phyloP scores from a whole-genome alignment of 2,797 vertebrate genomes.

The Galaxias olidus region DNA sequence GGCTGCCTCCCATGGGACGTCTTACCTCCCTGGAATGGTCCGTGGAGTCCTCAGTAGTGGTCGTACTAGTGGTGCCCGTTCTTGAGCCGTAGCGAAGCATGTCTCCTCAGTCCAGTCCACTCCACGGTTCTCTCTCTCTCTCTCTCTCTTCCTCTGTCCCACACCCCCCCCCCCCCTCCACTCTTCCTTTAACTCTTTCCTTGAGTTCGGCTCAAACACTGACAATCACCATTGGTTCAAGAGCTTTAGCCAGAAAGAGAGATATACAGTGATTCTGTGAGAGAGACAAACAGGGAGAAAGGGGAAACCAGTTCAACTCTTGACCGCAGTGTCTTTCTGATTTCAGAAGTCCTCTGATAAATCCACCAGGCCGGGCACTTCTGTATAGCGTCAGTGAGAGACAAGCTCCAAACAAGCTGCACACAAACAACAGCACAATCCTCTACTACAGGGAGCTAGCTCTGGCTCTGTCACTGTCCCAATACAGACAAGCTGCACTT shows the following conservation, averaged over 20 bases:
- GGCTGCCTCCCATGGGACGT: slow-evolving; percentile 25
- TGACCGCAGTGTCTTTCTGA: slow-evolving; percentile 32
- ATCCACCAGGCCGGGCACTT: slow-evolving; percentile 27
- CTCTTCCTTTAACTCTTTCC: slow-evolving; percentile 69
- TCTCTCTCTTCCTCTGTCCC: slow-evolving; percentile 5
- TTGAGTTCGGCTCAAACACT: slow-evolving; percentile 64
- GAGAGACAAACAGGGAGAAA: slow-evolving; percentile 20
- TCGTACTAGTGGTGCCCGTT: slow-evolving; percentile 61
- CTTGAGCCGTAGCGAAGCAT: slow-evolving; percentile 73
- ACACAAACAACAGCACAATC: slow-evolving; percentile 35
- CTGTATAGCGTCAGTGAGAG: slow-evolving; percentile 26
- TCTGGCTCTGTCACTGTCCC: slow-evolving; percentile 35
- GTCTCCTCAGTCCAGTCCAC: slow-evolving; percentile 64
- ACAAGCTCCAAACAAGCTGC: slow-evolving; percentile 27
- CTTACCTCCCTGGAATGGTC: slow-evolving; percentile 71
- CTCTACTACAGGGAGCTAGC: slow-evolving; percentile 11
- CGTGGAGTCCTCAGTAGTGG: slow-evolving; percentile 60
- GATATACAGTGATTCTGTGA: background rate
- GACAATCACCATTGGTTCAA: slow-evolving; percentile 58
- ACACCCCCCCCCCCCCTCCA: slow-evolving; percentile 48
- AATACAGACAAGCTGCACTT: slow-evolving; percentile 19
- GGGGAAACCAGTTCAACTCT: slow-evolving; percentile 61
- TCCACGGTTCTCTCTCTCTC: slow-evolving; percentile 46
- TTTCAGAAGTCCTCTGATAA: slow-evolving; percentile 23
- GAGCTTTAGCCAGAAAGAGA: slow-evolving; percentile 40